These are phyloP conservation scores for Tribolium freemani DNA, from an alignment of 2,888 invertebrate species.

Conservation along the genomic window DNA sequence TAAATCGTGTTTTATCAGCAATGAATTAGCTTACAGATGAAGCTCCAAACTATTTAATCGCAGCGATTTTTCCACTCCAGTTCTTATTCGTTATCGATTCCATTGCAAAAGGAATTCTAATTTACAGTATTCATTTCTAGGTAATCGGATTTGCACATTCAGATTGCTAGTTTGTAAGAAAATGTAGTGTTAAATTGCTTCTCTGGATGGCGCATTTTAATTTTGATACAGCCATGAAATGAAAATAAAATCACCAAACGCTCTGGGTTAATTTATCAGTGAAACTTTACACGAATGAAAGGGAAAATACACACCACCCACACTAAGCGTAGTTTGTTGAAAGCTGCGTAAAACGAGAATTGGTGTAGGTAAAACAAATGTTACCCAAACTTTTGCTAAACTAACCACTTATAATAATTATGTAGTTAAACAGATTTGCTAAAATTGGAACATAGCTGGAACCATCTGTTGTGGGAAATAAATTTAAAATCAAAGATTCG, in stretches of 20 bases:
- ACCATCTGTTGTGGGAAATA: neutral
- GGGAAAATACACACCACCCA: neutral
- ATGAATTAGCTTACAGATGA: conserved; percentile 16
- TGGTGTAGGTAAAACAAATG: conserved; percentile 6
- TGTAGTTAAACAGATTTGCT: neutral
- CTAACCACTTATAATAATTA: conserved; percentile 2
- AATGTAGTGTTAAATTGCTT: no score
- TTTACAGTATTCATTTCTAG: neutral
- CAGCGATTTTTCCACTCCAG: conserved; percentile 14
- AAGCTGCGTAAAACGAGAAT: neutral
- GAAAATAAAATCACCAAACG: neutral
- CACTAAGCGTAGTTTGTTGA: neutral
- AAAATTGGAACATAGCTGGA: no score
- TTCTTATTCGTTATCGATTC: neutral
- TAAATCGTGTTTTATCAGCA: conserved; percentile 7
- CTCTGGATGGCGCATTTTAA: no score
- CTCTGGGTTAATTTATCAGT: neutral
- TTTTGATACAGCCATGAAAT: neutral
- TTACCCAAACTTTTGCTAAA: neutral
- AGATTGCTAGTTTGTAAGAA: no score
- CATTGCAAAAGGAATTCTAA: conserved; percentile 3
- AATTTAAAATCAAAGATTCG: neutral
- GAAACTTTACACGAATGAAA: neutral
- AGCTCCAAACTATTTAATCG: conserved; percentile 10
- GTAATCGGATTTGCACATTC: neutral